Evolutionary conservation across 35 echinoderm and acorn worm species (phyloP).

Genomic region (Diadema setosum): DNA sequence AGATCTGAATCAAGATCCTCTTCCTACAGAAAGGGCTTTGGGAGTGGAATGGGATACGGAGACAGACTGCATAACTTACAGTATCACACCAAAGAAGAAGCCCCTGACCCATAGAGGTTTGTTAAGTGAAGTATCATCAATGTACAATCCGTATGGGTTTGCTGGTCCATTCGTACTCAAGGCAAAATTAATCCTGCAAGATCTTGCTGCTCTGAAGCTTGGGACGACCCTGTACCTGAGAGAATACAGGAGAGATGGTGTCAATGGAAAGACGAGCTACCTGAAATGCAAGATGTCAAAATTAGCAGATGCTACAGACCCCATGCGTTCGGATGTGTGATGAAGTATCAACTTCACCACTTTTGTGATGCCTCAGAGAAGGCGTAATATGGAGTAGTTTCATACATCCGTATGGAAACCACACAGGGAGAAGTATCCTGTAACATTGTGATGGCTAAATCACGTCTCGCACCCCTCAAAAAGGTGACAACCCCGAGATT

Average conservation of each 20-base stretch:
- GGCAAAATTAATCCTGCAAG: constrained; percentile 48
- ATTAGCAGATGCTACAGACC: constrained; percentile 44
- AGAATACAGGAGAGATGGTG: not conserved
- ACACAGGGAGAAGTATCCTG: not conserved
- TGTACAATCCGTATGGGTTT: constrained; percentile 35
- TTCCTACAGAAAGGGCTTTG: not conserved
- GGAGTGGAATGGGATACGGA: not conserved
- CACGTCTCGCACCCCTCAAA: constrained; percentile 47
- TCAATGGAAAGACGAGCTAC: constrained; percentile 15
- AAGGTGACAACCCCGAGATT: constrained; percentile 57
- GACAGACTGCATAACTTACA: not conserved
- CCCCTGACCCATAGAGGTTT: not conserved
- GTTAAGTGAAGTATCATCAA: not conserved
- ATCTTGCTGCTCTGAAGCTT: constrained; percentile 39
- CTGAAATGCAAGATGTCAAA: not conserved
- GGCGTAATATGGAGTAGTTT: no score
- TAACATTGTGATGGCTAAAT: constrained; percentile 10
- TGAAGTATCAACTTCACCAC: not conserved
- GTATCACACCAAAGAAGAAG: not conserved
- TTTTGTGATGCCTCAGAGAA: constrained; percentile 66
- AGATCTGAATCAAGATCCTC: not conserved
- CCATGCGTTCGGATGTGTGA: not conserved
- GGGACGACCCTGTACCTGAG: constrained; percentile 39
- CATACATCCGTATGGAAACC: not conserved
- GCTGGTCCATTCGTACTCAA: constrained; percentile 39